Percentiles rank a stretch among this genome's conserved stretches.
These are phyloP conservation scores for Rhabditophanes sp. DNA, from an alignment of 2,888 invertebrate species.

Conservation along the genomic window DNA sequence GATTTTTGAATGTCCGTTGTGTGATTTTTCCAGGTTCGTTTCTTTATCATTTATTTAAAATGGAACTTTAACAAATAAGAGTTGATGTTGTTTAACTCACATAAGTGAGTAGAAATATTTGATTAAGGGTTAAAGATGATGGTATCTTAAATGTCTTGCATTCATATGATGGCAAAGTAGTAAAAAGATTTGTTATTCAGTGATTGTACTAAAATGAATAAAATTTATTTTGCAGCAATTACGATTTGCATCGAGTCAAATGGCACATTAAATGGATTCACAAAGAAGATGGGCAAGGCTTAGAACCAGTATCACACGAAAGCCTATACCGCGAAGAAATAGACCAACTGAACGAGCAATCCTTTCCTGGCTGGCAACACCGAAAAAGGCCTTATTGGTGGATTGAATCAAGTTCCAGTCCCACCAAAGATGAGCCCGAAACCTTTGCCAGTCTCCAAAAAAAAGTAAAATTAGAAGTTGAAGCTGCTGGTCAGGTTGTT, in stretches of 20 bases:
- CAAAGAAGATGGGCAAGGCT: conserved; percentile 9
- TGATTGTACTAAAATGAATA: too few species aligned
- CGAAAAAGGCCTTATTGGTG: conserved; percentile 16
- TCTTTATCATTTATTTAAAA: too few species aligned
- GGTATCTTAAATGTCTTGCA: conserved; percentile 12
- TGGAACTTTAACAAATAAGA: too few species aligned
- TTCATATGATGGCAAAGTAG: too few species aligned
- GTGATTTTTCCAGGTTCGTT: conserved; percentile 21
- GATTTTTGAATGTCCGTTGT: conserved; percentile 26
- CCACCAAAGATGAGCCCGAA: not conserved
- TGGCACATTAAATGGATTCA: conserved; percentile 28
- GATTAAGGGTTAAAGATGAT: too few species aligned
- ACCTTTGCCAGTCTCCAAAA: not conserved
- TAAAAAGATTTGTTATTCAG: too few species aligned
- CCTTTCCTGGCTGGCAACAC: conserved; percentile 30
- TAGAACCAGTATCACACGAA: conserved; percentile 26
- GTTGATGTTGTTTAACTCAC: too few species aligned
- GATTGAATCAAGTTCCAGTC: conserved; percentile 7
- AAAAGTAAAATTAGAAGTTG: not conserved
- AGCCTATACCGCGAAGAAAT: conserved; percentile 18
- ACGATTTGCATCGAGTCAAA: conserved; percentile 18
- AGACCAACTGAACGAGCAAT: conserved; percentile 23
- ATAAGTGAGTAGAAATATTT: too few species aligned
- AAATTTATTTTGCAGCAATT: too few species aligned
- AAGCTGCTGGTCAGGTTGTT: too few species aligned